A percentile compares a stretch with the other conserved stretches of the same genome.
Evolutionary conservation across 2,888 invertebrate genomes (phyloP).

Genomic region (Podotricha telesiphe): DNA sequence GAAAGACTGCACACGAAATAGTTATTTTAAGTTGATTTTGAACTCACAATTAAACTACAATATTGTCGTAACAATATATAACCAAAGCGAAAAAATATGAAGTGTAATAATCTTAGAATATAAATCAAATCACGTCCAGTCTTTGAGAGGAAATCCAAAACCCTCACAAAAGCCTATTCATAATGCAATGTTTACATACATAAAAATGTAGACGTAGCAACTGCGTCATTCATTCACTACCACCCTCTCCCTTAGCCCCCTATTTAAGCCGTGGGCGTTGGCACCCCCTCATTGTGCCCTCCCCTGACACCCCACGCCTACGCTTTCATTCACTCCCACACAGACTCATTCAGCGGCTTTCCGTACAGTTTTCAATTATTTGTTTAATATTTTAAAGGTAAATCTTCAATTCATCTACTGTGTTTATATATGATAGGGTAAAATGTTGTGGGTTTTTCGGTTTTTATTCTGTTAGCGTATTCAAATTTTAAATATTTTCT

Average conservation of each 20-base stretch:
- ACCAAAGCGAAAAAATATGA: no score
- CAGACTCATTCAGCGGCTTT: constrained; percentile 59
- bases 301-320: constrained; percentile 56
- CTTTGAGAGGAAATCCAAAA: constrained; percentile 13
- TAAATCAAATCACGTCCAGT: background rate
- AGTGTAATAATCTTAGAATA: background rate
- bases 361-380: constrained; percentile 33
- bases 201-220: constrained; percentile 44
- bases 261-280: background rate
- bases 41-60: no score
- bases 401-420: background rate
- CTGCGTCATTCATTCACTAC: constrained; percentile 68
- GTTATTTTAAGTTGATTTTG: no score
- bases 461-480: no score
- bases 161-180: constrained; percentile 20
- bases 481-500: no score
- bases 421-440: background rate
- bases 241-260: background rate
- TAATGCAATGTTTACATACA: constrained; percentile 46
- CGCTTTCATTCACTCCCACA: constrained; percentile 70
- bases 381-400: constrained; percentile 9
- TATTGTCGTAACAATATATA: no score
- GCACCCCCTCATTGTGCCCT: constrained; percentile 37
- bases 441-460: no score
- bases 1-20: no score